Conservation (phyloP, 2,888 invertebrate genomes). For the Tipula vernalis region DNA sequence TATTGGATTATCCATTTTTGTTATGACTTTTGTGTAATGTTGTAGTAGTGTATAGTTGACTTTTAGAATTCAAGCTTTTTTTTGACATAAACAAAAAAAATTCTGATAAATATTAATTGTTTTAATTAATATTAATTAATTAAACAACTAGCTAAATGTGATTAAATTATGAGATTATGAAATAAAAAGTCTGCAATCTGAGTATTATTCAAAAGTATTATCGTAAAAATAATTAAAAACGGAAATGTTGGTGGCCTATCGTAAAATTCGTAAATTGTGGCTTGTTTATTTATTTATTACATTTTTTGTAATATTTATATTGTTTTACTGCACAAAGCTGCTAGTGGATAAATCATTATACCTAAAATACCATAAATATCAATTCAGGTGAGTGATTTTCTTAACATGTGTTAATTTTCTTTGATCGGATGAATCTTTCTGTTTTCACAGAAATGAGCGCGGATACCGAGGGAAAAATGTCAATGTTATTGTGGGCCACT, state of each 20-base stretch:
- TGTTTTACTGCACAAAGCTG: background rate
- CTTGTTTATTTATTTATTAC: slow-evolving; percentile 31
- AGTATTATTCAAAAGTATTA: background rate
- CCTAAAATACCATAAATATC: background rate
- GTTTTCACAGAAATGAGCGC: background rate
- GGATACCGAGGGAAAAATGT: background rate
- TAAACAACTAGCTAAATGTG: background rate
- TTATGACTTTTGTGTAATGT: background rate
- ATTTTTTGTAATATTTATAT: slow-evolving; percentile 36
- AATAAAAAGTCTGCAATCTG: background rate
- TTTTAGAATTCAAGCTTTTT: background rate
- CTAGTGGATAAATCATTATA: background rate
- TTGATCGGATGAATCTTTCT: background rate
- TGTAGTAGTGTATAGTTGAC: background rate
- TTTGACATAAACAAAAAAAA: background rate
- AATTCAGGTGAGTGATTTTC: background rate
- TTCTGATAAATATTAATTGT: background rate
- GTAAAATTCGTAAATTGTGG: slow-evolving; percentile 32
- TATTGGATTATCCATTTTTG: background rate
- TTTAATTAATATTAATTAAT: background rate
- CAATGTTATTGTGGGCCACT: slow-evolving; percentile 72
- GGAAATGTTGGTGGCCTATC: slow-evolving; percentile 19
- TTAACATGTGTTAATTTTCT: background rate
- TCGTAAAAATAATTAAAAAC: background rate
- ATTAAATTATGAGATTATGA: background rate